Percentiles rank a stretch among this genome's conserved stretches.
Evolutionary conservation across 2,113 vertebrate genomes (phyloP).

Genomic region (Donacobius atricapilla): DNA sequence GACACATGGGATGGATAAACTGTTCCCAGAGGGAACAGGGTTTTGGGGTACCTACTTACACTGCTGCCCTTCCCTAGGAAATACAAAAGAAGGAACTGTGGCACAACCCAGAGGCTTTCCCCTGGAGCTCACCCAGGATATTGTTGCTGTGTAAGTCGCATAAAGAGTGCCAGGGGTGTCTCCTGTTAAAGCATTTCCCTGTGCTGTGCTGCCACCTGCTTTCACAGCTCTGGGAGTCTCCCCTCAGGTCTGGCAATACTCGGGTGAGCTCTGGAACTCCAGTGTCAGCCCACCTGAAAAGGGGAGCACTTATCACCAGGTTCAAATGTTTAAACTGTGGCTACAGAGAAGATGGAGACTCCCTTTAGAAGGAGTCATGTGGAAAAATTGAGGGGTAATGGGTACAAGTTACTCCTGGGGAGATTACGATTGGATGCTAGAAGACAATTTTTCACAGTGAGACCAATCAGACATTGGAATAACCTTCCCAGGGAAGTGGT

Average conservation of each 20-base stretch:
- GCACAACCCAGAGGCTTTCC: not conserved
- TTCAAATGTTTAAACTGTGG: not conserved
- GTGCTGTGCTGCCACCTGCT: not conserved
- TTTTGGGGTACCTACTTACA: not conserved
- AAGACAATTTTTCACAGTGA: not conserved
- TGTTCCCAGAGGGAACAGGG: not conserved
- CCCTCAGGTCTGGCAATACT: not conserved
- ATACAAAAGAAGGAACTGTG: fast-evolving
- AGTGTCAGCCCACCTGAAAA: not conserved
- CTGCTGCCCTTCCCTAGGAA: not conserved
- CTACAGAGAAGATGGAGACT: not conserved
- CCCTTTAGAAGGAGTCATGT: not conserved
- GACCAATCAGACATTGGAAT: not conserved
- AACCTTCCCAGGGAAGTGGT: not conserved
- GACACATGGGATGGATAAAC: not conserved
- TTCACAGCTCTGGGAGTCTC: not conserved
- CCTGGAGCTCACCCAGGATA: fast-evolving
- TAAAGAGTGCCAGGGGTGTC: fast-evolving
- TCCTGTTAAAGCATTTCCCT: not conserved
- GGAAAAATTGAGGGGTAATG: not conserved
- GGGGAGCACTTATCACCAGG: not conserved
- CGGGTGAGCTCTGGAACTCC: not conserved
- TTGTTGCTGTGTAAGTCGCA: fast-evolving
- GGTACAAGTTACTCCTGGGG: not conserved
- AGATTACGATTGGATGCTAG: not conserved